Evolutionary conservation across 2,113 vertebrate species (phyloP).

Genomic region (Azemiops feae): DNA sequence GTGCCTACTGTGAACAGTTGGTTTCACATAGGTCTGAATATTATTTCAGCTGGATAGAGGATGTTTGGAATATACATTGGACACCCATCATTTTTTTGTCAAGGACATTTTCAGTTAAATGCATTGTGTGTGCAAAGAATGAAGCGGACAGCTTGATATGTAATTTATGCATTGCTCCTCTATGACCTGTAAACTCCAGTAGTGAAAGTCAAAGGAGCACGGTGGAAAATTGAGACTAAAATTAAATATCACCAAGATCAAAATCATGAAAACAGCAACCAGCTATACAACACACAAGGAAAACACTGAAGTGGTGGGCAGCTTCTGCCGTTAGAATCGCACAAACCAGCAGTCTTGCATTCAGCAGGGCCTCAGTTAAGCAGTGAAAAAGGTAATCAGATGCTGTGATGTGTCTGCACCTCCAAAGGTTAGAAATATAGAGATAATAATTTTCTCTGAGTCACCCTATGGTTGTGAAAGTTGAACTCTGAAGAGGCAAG

Average conservation of each 20-base stretch:
- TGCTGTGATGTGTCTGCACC: neutral
- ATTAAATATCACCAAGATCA: neutral
- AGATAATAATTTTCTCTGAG: neutral
- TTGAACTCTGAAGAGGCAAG: neutral
- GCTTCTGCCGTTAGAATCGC: neutral
- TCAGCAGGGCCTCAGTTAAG: neutral
- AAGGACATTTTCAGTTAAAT: neutral
- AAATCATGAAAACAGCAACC: neutral
- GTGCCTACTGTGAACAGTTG: slow-evolving; percentile 36
- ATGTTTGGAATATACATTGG: neutral
- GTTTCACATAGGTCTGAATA: neutral
- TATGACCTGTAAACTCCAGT: neutral
- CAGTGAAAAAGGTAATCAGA: neutral
- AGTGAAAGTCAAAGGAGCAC: neutral
- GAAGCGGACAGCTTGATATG: neutral
- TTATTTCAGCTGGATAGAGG: slow-evolving; percentile 44
- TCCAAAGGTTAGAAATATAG: neutral
- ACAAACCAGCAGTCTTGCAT: neutral
- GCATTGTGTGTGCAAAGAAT: neutral
- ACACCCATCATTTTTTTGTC: neutral
- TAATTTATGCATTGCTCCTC: neutral
- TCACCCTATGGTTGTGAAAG: neutral
- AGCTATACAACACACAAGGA: neutral
- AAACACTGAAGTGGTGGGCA: neutral
- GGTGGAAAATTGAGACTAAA: neutral